Base-by-base conservation (phyloP, 2,797 vertebrate species). In the Alauda arvensis region DNA sequence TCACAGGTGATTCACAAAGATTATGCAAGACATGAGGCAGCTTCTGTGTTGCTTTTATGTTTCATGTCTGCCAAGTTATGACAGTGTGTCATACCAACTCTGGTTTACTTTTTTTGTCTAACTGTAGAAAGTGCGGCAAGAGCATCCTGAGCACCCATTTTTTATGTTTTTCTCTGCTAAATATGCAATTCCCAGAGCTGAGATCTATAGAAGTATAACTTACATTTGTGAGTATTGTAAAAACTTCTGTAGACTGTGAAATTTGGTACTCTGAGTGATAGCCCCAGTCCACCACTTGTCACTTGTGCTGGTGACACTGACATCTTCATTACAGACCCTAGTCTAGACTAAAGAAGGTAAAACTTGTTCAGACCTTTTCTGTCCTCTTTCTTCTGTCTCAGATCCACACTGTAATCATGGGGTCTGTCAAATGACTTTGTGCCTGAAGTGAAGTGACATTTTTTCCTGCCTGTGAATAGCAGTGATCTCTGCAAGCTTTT, bases 1-100 rank as follows among this genome's bases (percentile, higher is more conserved):
- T 95, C 91, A 94, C 65, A 78, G 61, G 74, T 93, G 87, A 93
- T 94, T 94, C 90, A 94, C 85, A 84, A 87, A 81, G 90, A 88
- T 89, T 76, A 52, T 85, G 87, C 91, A 94, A 90, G 77, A 77
- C 71, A 60, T 75, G 80, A 94, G 83, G 75, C 77, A 82, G 68
- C 57, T 81, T 87, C 83, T 90, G 57, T 71, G 71, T 90, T 92
- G 61, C 80, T 82, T 90, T 90, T 85, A 65, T 74, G 26, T 90
- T 87, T 91, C 48, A 13, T 42, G 39, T 91, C 89, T 90, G 57
- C 85, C 68, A 89, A 77, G 71, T 81, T 92, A 90, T 90, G 80
- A 70, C 86, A 85, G 42, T 87, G 55, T 92, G 87, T 89, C 74
- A 49, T 51, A 82, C 76, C 71, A 83, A 31, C 40, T 77, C 67